Base-by-base conservation (phyloP, 2,888 invertebrate genomes). In the Melanchra persicariae region DNA sequence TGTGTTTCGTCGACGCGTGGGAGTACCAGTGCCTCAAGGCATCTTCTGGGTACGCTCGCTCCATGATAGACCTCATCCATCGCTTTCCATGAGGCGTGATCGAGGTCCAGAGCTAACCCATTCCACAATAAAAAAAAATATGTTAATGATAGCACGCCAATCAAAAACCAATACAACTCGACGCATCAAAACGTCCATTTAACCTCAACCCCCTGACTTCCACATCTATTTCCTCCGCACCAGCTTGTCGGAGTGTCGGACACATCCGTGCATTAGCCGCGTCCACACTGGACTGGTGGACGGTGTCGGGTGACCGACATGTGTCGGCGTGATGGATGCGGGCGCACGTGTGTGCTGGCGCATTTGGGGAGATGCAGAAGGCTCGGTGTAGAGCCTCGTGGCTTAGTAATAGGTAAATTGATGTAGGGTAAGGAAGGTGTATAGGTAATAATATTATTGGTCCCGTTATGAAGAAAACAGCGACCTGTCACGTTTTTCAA, bases 191-290 rank as follows among this genome's bases (percentile, higher is more conserved):
- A 49, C 40, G 12, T 26, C 26, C n/a, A 7, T 43, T 51, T n/a
- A 37, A 40, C 17, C 17, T 62, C 51, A 22, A 59, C 26, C 34
- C 24, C 62, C 43, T 62, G 26, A 62, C 24, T 26, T 43, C 22
- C 5, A 34, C 75, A 40, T 80, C 24, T 65, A 58, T 80, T 74
- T 52, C 47, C n/a, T 49, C 45, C 55, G 17, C 45, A 58, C 57
- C 63, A 52, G 24, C 43, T 22, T 55, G 79, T 74, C 55, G 45
- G 52, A 55, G 22, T 55, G 79, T 74, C 55, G 45, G 52, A 55
- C 64, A 68, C 62, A 79, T 79, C 83, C 83, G 83, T 64, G 66
- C 80, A 79, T 78, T 78, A 78, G 77, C 30, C 51, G 22, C 55
- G 58, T 15, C 26, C 61, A 62, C 55, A 55, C 62, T 22, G 30